These are phyloP conservation scores for Lucinisca nassula DNA, from an alignment of 2,888 invertebrate genomes.

Conservation along the genomic window DNA sequence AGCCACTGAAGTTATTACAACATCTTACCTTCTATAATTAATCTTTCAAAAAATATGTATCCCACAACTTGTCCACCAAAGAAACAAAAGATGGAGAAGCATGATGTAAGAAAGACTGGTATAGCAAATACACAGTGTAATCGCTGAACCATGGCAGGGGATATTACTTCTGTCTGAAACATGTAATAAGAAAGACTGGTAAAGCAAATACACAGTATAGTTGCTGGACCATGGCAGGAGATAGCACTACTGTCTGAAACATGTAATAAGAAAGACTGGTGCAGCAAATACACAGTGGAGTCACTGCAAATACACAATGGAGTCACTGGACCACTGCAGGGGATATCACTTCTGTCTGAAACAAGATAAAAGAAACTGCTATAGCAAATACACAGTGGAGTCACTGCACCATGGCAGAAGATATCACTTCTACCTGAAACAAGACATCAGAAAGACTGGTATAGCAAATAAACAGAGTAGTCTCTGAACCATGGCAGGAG, in stretches of 20 bases:
- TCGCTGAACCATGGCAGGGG: slow-evolving; percentile 88
- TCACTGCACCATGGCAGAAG: slow-evolving; percentile 88
- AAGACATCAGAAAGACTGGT: slow-evolving; percentile 93
- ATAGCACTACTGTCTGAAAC: slow-evolving; percentile 70
- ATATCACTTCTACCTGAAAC: slow-evolving; percentile 88
- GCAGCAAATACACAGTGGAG: slow-evolving; percentile 92
- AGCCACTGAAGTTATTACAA: no score
- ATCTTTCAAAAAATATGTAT: slow-evolving; percentile 91
- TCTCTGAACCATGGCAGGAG: slow-evolving; percentile 88
- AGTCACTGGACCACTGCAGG: slow-evolving; percentile 88
- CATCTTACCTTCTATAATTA: slow-evolving; percentile 89
- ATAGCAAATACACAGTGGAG: slow-evolving; percentile 92
- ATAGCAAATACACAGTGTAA: slow-evolving; percentile 92
- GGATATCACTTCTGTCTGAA: slow-evolving; percentile 70
- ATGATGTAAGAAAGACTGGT: slow-evolving; percentile 93
- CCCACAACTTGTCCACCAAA: slow-evolving; percentile 94
- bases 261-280: slow-evolving; percentile 92
- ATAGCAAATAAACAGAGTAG: slow-evolving; percentile 92
- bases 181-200: slow-evolving; percentile 92
- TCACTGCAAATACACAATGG: no score
- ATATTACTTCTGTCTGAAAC: slow-evolving; percentile 70
- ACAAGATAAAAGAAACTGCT: slow-evolving; percentile 94
- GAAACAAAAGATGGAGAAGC: slow-evolving; percentile 96
- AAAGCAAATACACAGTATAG: slow-evolving; percentile 92
- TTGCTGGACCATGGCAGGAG: slow-evolving; percentile 88